phyloP scores from a whole-genome alignment of 37 sponge, comb jelly and placozoan genomes.

The Ephydatia muelleri region DNA sequence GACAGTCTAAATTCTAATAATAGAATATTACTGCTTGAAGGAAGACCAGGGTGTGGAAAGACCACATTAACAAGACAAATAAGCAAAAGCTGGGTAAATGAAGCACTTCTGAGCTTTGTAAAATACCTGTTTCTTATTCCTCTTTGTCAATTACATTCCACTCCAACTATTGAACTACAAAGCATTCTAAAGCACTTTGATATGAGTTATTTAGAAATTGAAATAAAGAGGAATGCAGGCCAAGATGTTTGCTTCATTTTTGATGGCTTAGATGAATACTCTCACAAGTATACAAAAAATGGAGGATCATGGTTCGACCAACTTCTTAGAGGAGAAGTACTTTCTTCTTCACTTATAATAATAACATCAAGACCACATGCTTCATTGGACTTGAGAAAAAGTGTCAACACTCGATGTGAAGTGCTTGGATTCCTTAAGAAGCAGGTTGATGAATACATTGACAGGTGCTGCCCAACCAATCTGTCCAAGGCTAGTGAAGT shows the following conservation, averaged over 20 bases:
- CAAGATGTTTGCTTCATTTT: conserved; percentile 49
- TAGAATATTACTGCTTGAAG: conserved; percentile 19
- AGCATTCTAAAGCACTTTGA: no score
- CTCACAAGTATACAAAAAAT: no score
- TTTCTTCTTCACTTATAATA: conserved; percentile 35
- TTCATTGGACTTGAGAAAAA: conserved; percentile 1
- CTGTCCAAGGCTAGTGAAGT: conserved; percentile 18
- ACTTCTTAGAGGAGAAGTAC: conserved; percentile 6
- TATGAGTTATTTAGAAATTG: no score
- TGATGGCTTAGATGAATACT: conserved; percentile 66
- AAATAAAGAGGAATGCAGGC: conserved; percentile 7
- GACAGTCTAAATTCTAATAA: neutral
- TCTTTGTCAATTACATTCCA: conserved; percentile 26
- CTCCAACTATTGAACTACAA: neutral
- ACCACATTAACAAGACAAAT: conserved; percentile 36
- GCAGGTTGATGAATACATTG: conserved; percentile 40
- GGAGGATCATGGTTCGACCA: neutral
- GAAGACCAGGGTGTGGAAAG: conserved; percentile 47
- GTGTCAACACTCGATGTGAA: conserved; percentile 10
- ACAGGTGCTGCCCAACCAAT: conserved; percentile 1
- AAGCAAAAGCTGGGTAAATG: conserved; percentile 39
- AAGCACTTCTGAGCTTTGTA: conserved; percentile 10
- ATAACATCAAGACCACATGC: conserved; percentile 47
- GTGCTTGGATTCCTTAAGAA: conserved; percentile 55
- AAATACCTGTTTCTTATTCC: conserved; percentile 19